These are phyloP conservation scores for Myrmecobius fasciatus DNA, from an alignment of 2,113 vertebrate species.

Conservation along the genomic window DNA sequence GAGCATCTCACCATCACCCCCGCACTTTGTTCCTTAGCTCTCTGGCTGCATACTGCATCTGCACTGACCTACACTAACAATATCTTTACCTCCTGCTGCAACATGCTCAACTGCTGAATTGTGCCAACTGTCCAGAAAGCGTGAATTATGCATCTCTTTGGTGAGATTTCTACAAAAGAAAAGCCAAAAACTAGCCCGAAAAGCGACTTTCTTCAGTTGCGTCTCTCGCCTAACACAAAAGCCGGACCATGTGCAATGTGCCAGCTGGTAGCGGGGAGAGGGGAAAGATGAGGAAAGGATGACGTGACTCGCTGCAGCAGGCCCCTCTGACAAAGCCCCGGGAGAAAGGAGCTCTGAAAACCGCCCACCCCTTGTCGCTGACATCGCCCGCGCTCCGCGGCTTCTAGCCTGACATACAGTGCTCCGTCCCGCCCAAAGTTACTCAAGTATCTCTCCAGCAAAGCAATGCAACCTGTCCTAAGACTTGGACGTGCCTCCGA, in stretches of 20 bases:
- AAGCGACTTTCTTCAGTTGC: background rate
- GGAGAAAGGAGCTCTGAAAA: background rate
- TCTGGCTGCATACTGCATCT: background rate
- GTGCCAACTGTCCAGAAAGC: background rate
- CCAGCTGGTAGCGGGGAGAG: background rate
- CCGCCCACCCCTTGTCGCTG: background rate
- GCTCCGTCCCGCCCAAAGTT: background rate
- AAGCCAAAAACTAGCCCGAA: background rate
- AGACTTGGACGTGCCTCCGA: background rate
- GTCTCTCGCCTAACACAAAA: background rate
- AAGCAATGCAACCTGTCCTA: background rate
- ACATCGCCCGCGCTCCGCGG: background rate
- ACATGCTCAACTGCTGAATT: background rate
- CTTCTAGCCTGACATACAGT: background rate
- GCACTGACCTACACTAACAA: background rate
- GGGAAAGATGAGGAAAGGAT: background rate
- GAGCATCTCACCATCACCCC: background rate
- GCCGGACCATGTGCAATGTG: background rate
- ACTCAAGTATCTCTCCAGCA: background rate
- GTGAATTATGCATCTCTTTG: background rate
- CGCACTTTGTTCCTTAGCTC: background rate
- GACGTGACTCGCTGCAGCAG: background rate
- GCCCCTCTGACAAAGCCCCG: background rate
- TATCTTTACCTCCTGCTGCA: background rate
- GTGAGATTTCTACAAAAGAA: background rate